These are phyloP conservation scores for Sebastolobus altivelis DNA, from an alignment of 2,797 vertebrate species.

Conservation along the genomic window DNA sequence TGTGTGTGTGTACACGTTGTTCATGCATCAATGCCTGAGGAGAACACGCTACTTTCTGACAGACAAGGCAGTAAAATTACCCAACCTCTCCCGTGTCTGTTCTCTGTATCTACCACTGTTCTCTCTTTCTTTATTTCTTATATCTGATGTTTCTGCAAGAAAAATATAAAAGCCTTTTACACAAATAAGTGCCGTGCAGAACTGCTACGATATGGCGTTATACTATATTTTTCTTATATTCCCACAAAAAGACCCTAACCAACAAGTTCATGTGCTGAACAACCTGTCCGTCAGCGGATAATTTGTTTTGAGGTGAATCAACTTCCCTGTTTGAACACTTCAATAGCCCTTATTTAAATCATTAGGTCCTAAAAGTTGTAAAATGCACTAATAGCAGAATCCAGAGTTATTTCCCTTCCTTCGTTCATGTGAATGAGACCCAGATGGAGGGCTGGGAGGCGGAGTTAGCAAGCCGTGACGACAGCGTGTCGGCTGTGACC, in stretches of 20 bases:
- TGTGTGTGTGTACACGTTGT: constrained; percentile 11
- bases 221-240: not conserved
- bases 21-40: constrained; percentile 44
- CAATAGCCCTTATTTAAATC: too few relatives aligned
- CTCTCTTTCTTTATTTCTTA: not conserved
- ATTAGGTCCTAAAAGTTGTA: too few relatives aligned
- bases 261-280: not conserved
- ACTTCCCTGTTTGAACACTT: too few relatives aligned
- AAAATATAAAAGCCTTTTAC: not conserved
- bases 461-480: too few relatives aligned
- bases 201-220: not conserved
- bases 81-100: constrained; percentile 1
- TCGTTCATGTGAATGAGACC: too few relatives aligned
- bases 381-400: too few relatives aligned
- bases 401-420: too few relatives aligned
- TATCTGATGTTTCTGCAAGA: not conserved
- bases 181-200: not conserved
- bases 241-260: not conserved
- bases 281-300: not conserved
- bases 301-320: too few relatives aligned
- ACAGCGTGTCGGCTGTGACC: rapidly evolving
- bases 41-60: constrained; percentile 41
- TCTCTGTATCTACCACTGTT: not conserved
- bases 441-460: too few relatives aligned
- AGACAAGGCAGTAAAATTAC: constrained; percentile 28